Percentiles rank a stretch among this genome's conserved stretches.
Conservation (phyloP, 2,797 vertebrate species). For the Dipus sagitta region DNA sequence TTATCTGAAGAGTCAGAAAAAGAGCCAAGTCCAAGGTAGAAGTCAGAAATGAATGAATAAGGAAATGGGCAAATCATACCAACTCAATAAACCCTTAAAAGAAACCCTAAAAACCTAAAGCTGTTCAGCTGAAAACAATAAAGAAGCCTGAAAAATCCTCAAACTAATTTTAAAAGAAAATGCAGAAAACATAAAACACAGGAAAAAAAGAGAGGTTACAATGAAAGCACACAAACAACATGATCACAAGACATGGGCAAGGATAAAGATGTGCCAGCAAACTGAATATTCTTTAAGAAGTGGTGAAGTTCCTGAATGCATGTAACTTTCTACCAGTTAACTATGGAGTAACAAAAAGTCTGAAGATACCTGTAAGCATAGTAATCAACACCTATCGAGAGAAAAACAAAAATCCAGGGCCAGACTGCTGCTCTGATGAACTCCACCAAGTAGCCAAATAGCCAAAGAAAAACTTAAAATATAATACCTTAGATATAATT, state of each 20-base stretch:
- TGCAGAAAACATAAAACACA: background rate
- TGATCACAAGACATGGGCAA: background rate
- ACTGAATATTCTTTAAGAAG: too few species aligned
- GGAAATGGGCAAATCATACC: background rate
- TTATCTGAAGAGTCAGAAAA: background rate
- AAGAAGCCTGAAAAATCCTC: background rate
- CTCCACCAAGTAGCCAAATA: too few species aligned
- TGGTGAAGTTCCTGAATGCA: too few species aligned
- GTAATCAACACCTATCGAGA: too few species aligned
- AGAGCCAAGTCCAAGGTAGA: background rate
- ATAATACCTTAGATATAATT: too few species aligned
- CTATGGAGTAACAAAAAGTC: too few species aligned
- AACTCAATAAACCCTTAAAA: background rate
- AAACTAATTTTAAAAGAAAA: background rate
- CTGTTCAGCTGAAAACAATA: background rate
- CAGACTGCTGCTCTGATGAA: too few species aligned
- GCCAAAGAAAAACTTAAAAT: background rate
- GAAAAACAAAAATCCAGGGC: too few species aligned
- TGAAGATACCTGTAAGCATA: too few species aligned
- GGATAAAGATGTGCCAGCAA: background rate
- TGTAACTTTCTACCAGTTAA: too few species aligned
- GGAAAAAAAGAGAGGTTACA: background rate
- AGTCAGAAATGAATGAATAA: background rate
- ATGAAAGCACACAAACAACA: background rate
- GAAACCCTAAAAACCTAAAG: background rate